Conservation (phyloP, 2,113 vertebrate species). For the Rhea americana region DNA sequence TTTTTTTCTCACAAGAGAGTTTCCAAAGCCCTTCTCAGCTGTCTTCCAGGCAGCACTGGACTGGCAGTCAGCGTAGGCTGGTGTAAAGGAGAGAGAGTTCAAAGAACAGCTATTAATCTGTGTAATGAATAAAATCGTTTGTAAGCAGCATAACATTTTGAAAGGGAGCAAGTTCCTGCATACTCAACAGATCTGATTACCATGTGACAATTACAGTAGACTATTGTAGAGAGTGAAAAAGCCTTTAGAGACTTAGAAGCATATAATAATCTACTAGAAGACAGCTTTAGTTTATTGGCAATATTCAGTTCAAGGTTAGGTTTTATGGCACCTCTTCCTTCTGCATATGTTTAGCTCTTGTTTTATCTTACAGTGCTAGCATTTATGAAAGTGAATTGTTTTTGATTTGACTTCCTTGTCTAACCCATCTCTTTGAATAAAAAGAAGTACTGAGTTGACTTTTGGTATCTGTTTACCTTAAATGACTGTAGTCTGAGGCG, state of each 20-base stretch:
- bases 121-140: conserved; percentile 72
- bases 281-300: background rate
- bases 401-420: background rate
- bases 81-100: conserved; percentile 42
- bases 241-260: conserved; percentile 15
- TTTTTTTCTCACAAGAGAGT: background rate
- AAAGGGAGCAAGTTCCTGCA: conserved; percentile 50
- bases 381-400: background rate
- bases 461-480: background rate
- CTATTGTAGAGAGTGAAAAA: conserved; percentile 60
- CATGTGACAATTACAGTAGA: conserved; percentile 60
- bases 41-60: background rate
- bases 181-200: conserved; percentile 67
- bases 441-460: background rate
- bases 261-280: conserved; percentile 6
- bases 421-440: background rate
- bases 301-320: conserved; percentile 13
- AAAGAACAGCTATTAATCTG: conserved; percentile 60
- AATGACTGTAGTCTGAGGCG: background rate
- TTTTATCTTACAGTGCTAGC: background rate
- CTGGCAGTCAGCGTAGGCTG: background rate
- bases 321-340: background rate
- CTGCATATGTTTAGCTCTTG: background rate
- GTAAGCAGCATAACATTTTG: conserved; percentile 66
- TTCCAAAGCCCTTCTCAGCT: conserved; percentile 1